phyloP scores from a whole-genome alignment of 1,140 invertebrate species.

The Drosophila rufa region DNA sequence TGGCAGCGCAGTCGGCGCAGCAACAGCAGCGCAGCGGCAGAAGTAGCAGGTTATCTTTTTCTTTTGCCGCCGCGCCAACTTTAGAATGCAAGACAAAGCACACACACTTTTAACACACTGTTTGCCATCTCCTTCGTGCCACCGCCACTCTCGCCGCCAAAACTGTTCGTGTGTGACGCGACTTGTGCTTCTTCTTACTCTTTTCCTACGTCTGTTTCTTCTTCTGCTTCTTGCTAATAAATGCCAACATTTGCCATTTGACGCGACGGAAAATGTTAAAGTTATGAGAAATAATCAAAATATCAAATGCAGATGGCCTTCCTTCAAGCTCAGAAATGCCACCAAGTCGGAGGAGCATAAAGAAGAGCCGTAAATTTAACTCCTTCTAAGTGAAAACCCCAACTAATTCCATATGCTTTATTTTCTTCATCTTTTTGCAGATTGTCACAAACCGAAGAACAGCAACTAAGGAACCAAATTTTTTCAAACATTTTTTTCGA shows the following conservation, averaged over 20 bases:
- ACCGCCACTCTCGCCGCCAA: conserved; percentile 35
- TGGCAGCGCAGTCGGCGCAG: conserved; percentile 15
- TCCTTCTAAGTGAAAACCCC: background rate
- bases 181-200: background rate
- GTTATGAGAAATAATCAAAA: conserved; percentile 38
- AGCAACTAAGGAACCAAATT: conserved; percentile 6
- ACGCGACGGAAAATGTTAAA: conserved; percentile 40
- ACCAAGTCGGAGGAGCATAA: too few species aligned
- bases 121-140: background rate
- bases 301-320: conserved; percentile 40
- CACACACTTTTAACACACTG: conserved; percentile 6
- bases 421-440: conserved; percentile 1
- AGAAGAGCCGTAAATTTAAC: too few species aligned
- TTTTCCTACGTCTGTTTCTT: background rate
- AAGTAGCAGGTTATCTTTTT: conserved; percentile 48
- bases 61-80: conserved; percentile 48
- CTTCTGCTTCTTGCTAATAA: conserved; percentile 24
- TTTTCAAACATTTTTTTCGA: conserved; percentile 57
- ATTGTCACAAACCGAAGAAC: background rate
- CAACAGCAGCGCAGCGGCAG: conserved; percentile 5
- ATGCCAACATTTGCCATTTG: conserved; percentile 78
- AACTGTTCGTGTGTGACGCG: conserved; percentile 68
- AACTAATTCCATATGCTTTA: background rate
- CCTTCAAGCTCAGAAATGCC: background rate
- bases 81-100: conserved; percentile 55